These are phyloP conservation scores for Zophobas morio DNA, from an alignment of 1,140 invertebrate species.

Conservation along the genomic window DNA sequence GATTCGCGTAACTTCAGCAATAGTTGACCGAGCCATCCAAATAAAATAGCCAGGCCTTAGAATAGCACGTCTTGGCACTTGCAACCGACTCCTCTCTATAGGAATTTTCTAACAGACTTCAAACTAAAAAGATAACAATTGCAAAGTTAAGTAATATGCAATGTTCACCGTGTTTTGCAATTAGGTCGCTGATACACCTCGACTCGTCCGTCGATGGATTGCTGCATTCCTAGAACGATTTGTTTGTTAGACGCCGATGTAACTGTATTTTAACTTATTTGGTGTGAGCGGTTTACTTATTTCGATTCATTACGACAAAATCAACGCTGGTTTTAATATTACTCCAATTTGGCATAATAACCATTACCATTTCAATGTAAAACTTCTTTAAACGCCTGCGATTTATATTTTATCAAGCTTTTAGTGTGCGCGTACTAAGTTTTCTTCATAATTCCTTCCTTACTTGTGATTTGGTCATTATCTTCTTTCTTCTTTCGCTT, in stretches of 20 bases:
- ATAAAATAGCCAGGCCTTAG: conserved; percentile 55
- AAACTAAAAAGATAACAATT: conserved; percentile 29
- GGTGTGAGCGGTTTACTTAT: neutral
- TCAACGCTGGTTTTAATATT: conserved; percentile 1
- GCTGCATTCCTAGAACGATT: neutral
- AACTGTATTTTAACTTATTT: conserved; percentile 4
- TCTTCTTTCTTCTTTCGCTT: too few relatives aligned
- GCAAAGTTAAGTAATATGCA: conserved; percentile 28
- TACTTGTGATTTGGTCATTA: too few relatives aligned
- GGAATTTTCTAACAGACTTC: conserved; percentile 34
- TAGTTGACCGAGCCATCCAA: conserved; percentile 46
- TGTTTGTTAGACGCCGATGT: neutral
- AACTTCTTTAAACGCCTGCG: too few relatives aligned
- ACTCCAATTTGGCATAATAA: too few relatives aligned
- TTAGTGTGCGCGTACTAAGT: too few relatives aligned
- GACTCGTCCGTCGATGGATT: neutral
- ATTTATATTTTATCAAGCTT: too few relatives aligned
- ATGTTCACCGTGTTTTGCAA: conserved; percentile 13
- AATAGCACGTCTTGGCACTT: conserved; percentile 56
- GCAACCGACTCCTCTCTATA: conserved; percentile 17
- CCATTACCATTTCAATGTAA: too few relatives aligned
- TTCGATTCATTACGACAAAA: neutral
- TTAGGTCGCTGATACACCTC: conserved; percentile 11
- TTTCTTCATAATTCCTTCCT: too few relatives aligned
- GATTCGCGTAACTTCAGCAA: conserved; percentile 45